Evolutionary conservation across 64 coral and sea anemone genomes (phyloP), one percentile per base, ranked within the genome.

Genomic region (Hydrozoanthus tunicans): DNA sequence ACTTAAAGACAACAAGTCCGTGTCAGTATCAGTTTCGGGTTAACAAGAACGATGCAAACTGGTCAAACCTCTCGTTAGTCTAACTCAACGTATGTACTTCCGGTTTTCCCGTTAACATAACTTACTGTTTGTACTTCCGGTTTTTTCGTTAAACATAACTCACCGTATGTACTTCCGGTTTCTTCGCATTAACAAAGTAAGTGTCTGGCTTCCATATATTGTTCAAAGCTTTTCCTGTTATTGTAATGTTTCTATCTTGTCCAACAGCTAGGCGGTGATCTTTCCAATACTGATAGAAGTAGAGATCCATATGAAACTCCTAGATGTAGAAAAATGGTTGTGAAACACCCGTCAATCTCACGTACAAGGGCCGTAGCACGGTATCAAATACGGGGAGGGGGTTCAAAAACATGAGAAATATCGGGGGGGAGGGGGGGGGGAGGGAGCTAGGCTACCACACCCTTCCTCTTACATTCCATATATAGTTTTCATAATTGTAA

Each of bases 151-250:
- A 51, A 26, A 43, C 20, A 26, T 3, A 71, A 85, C 82, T 86
- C 59, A 20, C 83, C 7, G 57, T 56, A 25, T 86, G 83, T 27
- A 86, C 73, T 26, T 73, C 54, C 13, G 83, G 83, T 14, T 86
- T 86, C 23, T 86, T 86, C 15, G 83, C 83, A 24, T 86, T 86
- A 7, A 86, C 65, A 73, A 86, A 86, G n/a, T 86, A 86, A 32
- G 83, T 86, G 59, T 86, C 83, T 72, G 83, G 83, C 23, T 86
- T 86, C 83, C 83, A 86, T 86, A 86, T 70, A 9, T 73, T 86
- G 15, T 86, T 20, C 66, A 86, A 58, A 3, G 67, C 68, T 6
- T 86, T 73, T 86, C 83, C 83, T 86, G 83, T 86, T 6, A 86
- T 73, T 11, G 83, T 72, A 27, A 86, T 86, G 23, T 86, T 86